Evolutionary conservation across 1,140 invertebrate species (phyloP).

Genomic region (Drosophila punjabiensis): DNA sequence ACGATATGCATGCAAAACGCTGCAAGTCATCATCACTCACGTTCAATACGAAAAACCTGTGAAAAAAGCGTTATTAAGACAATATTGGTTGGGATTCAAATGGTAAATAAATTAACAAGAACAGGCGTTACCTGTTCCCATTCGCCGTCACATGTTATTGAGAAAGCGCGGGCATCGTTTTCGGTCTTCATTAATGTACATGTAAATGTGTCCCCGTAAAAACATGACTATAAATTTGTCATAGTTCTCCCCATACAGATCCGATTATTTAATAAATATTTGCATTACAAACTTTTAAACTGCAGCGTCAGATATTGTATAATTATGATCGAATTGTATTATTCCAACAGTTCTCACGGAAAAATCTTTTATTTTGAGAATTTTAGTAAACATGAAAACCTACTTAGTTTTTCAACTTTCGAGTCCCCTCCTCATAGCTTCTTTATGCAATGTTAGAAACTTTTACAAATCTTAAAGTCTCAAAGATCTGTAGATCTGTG

Average conservation of each 20-base stretch:
- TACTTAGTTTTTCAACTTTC: background rate
- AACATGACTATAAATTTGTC: background rate
- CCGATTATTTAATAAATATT: background rate
- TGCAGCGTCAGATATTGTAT: background rate
- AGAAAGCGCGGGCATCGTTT: slow-evolving; percentile 5
- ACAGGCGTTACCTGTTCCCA: slow-evolving; percentile 40
- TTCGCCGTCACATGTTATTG: slow-evolving; percentile 4
- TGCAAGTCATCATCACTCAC: slow-evolving; percentile 36
- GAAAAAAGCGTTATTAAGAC: slow-evolving; percentile 28
- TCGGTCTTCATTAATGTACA: background rate
- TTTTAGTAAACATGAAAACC: background rate
- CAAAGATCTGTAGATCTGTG: background rate
- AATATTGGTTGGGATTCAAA: slow-evolving; percentile 9
- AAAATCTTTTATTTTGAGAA: background rate
- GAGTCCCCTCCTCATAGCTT: background rate
- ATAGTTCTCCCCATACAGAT: background rate
- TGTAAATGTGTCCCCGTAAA: background rate
- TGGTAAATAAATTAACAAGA: slow-evolving; percentile 10
- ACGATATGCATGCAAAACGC: slow-evolving; percentile 27
- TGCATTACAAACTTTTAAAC: background rate
- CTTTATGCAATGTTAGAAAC: background rate
- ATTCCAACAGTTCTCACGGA: background rate
- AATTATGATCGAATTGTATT: background rate
- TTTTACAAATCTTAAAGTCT: background rate
- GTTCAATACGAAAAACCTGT: slow-evolving; percentile 39